These are phyloP conservation scores for Numenius arquata DNA, from an alignment of 2,113 vertebrate species.

Conservation along the genomic window DNA sequence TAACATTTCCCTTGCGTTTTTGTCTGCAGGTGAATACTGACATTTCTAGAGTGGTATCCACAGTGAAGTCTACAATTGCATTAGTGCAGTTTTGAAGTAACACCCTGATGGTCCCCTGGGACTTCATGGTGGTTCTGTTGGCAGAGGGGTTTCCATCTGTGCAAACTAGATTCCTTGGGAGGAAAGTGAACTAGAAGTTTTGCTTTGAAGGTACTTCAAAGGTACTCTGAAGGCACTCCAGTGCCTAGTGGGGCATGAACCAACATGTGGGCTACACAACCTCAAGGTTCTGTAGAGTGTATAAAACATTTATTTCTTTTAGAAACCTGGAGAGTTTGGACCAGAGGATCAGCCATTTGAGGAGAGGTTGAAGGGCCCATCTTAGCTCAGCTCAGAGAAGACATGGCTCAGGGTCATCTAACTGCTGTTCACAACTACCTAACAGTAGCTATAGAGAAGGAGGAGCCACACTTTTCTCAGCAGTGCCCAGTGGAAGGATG, in stretches of 20 bases:
- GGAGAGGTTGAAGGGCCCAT: background rate
- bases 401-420: background rate
- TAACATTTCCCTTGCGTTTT: background rate
- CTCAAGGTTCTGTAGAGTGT: background rate
- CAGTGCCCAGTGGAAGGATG: background rate
- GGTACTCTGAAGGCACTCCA: no score
- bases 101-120: background rate
- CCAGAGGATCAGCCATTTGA: background rate
- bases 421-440: background rate
- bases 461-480: background rate
- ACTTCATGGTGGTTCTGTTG: background rate
- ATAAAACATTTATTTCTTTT: background rate
- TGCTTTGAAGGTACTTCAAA: background rate
- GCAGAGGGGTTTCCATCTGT: background rate
- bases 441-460: background rate
- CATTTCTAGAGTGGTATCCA: background rate
- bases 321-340: background rate
- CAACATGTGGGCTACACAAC: background rate
- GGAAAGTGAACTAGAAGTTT: background rate
- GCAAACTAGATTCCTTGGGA: background rate
- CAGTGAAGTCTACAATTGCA: background rate
- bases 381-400: background rate
- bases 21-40: background rate
- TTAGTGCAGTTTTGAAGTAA: background rate
- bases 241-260: background rate